These are phyloP conservation scores for Drosophila miranda DNA, from an alignment of 1,140 invertebrate genomes.

Conservation along the genomic window DNA sequence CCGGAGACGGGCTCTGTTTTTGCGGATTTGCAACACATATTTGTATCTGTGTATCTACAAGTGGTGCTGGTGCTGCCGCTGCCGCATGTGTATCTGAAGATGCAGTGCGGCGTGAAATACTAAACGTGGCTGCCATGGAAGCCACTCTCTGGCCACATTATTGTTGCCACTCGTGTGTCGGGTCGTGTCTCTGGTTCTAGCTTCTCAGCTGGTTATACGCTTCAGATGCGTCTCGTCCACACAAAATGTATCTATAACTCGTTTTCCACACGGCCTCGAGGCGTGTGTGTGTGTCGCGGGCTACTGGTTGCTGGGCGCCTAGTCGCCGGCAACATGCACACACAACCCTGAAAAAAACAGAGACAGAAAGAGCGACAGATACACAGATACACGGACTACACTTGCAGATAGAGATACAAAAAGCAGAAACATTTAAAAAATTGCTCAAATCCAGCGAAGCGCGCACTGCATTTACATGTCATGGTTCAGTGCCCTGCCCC, in stretches of 20 bases:
- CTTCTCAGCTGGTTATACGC: slow-evolving; percentile 65
- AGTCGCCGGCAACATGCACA: slow-evolving; percentile 78
- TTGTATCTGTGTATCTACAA: slow-evolving; percentile 27
- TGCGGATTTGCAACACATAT: slow-evolving; percentile 30
- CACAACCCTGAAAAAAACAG: slow-evolving; percentile 35
- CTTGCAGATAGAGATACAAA: slow-evolving; percentile 60
- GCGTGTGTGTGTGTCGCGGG: neutral
- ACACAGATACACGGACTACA: slow-evolving; percentile 55
- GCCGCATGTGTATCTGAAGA: slow-evolving; percentile 28
- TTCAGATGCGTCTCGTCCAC: slow-evolving; percentile 56
- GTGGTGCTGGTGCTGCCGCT: neutral
- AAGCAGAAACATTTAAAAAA: slow-evolving; percentile 42
- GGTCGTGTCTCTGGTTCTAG: slow-evolving; percentile 55
- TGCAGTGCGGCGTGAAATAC: slow-evolving; percentile 52
- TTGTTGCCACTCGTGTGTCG: slow-evolving; percentile 22
- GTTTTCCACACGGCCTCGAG: slow-evolving; percentile 34
- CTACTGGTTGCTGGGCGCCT: slow-evolving; percentile 58
- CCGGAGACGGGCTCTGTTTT: no score
- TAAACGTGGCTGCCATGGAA: slow-evolving; percentile 29
- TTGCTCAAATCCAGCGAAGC: slow-evolving; percentile 69
- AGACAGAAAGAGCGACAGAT: slow-evolving; percentile 7
- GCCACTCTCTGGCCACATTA: slow-evolving; percentile 30
- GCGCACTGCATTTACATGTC: slow-evolving; percentile 52
- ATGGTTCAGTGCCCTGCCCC: slow-evolving; percentile 53
- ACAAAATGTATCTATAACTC: slow-evolving; percentile 67